phyloP scores from a whole-genome alignment of 1,140 invertebrate genomes.

The Zaprionus ornatus region DNA sequence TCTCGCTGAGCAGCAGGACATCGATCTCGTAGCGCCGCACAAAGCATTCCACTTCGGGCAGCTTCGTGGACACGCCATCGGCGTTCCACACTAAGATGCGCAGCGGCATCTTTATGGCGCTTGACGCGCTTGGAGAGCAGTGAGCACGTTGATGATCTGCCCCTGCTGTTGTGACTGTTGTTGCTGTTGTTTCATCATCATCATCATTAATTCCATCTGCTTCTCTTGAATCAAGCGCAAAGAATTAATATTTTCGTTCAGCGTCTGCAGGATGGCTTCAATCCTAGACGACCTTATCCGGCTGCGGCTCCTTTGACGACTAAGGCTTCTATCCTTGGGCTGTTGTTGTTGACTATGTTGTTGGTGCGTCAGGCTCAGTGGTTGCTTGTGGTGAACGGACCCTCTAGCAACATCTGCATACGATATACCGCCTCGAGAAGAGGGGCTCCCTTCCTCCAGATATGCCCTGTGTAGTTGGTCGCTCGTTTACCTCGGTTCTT shows the following conservation, averaged over 20 bases:
- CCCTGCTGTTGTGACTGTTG: slow-evolving; percentile 3
- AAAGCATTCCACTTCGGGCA: not conserved
- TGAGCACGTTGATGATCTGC: not conserved
- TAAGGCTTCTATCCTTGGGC: not conserved
- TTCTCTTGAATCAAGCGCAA: not conserved
- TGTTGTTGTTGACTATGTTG: not conserved
- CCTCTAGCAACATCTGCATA: not conserved
- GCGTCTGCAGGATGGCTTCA: not conserved
- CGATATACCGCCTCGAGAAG: not conserved
- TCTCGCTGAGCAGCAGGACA: not conserved
- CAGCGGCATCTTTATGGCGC: not conserved
- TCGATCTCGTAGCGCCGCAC: not conserved
- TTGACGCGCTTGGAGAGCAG: not conserved
- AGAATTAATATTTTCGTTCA: not conserved
- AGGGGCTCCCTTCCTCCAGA: not conserved
- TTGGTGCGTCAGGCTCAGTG: not conserved
- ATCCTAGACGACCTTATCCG: not conserved
- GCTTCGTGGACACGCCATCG: slow-evolving; percentile 5
- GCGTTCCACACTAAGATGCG: slow-evolving; percentile 5
- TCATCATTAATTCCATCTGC: not conserved
- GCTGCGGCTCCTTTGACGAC: not conserved
- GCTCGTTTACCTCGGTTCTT: not conserved
- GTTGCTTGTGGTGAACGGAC: not conserved
- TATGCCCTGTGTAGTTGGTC: too few relatives aligned
- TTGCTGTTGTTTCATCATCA: not conserved